Conservation (phyloP, 2,113 vertebrate genomes). For the Gasterosteus aculeatus region DNA sequence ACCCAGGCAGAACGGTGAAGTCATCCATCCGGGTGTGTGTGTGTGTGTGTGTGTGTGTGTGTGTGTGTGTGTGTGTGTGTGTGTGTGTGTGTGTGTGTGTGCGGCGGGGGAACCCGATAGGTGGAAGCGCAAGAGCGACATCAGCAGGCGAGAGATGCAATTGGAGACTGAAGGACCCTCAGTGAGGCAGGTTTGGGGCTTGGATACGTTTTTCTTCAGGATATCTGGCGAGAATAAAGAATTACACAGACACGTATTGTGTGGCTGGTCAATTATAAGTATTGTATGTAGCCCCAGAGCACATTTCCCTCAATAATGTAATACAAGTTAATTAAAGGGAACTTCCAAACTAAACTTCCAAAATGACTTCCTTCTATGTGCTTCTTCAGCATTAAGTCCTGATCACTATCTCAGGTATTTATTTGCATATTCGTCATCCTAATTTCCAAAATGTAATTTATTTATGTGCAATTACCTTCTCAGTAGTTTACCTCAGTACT, state of each 20-base stretch:
- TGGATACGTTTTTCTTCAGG: not conserved
- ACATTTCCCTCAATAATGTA: not conserved
- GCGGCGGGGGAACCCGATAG: slow-evolving; percentile 31
- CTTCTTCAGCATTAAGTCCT: no score
- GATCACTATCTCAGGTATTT: no score
- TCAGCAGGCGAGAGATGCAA: slow-evolving; percentile 74
- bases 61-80: slow-evolving; percentile 25
- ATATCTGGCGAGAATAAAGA: not conserved
- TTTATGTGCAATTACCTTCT: not conserved
- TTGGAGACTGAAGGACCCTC: not conserved
- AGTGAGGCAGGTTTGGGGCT: not conserved
- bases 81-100: slow-evolving; percentile 41
- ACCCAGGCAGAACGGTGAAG: slow-evolving; percentile 94
- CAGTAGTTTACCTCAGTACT: no score
- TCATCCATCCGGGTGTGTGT: slow-evolving; percentile 91
- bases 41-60: slow-evolving; percentile 48
- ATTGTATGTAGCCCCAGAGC: not conserved
- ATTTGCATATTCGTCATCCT: no score
- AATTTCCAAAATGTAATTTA: no score
- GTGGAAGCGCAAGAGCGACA: slow-evolving; percentile 76
- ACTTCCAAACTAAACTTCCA: no score
- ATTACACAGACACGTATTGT: not conserved
- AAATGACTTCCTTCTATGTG: no score
- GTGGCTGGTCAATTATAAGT: not conserved
- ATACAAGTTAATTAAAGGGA: no score